Percentiles rank a stretch among this genome's conserved stretches.
These are phyloP conservation scores for Proctacanthus coquilletti DNA, from an alignment of 1,140 invertebrate genomes.

Conservation along the genomic window DNA sequence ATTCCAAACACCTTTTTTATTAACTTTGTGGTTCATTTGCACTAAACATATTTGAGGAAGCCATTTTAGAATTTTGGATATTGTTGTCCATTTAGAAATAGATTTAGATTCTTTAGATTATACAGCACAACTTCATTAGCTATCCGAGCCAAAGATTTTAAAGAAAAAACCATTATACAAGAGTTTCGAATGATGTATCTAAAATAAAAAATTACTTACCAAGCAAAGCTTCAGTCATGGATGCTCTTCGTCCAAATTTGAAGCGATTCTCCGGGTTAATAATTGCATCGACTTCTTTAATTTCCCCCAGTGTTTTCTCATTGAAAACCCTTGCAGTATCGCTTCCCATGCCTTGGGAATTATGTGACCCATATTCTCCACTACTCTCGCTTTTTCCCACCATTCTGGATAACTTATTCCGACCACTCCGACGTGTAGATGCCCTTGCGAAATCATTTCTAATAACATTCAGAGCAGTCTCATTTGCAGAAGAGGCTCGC, in stretches of 20 bases:
- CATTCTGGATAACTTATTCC: not conserved
- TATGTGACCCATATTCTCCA: not conserved
- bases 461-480: not conserved
- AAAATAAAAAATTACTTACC: no score
- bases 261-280: conserved; percentile 33
- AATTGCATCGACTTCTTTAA: conserved; percentile 33
- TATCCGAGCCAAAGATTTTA: no score
- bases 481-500: no score
- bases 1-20: no score
- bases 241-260: conserved; percentile 39
- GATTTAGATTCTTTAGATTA: no score
- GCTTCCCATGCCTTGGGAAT: not conserved
- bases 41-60: no score
- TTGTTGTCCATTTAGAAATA: no score
- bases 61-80: no score
- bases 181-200: no score
- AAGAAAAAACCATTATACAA: no score
- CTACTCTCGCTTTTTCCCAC: not conserved
- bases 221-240: conserved; percentile 31
- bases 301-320: conserved; percentile 34
- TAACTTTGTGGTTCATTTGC: no score
- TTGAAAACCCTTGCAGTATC: not conserved
- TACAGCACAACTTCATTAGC: no score
- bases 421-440: not conserved
- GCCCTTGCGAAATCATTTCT: not conserved